Base-by-base conservation (phyloP, 2,888 invertebrate genomes). In the Busseola fusca region DNA sequence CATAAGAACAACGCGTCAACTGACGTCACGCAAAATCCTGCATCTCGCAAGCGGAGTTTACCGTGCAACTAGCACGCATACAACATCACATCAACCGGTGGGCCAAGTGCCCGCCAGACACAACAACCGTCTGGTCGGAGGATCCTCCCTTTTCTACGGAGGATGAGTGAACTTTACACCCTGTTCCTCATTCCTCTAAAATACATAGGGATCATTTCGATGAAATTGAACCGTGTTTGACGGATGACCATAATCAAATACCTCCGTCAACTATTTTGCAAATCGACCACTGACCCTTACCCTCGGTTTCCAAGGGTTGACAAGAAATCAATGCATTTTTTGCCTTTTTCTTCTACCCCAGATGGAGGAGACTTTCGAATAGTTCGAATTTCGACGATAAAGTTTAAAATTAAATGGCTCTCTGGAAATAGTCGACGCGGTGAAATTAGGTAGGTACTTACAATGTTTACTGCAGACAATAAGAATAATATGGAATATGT, bases 351-450 rank as follows among this genome's bases (percentile, higher is more conserved):
- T 54, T 62, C 27, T 30, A 66, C 10, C 21, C 50, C 60, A 56
- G 76, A 56, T 60, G 54, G 50, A 50, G 34, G 42, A 56, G 54
- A 56, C 75, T 45, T 63, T 74, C 16, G 1, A 80, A 80, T 66
- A 66, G 48, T 56, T 80, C 34, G 27, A 80, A 56, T 80, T 54
- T 75, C 50, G 12, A 60, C 34, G 81, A 50, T 75, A 80, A 80
- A 80, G 67, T 76, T 74, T 60, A 21, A 80, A 75, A 66, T 76
- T 54, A 80, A 76, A 76, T 75, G 67, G 75, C 42, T 56, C 50
- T 30, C 59, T 56, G 27, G n/a, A 69, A 81, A 77, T 77, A 81
- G 78, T 80, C 66, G 75, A 56, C 76, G 66, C 30, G 50, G 60
- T 67, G 30, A 78, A 78, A 72, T 64, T 72, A 72, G 34, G n/a